These are phyloP conservation scores for Paramacrobiotus metropolitanus DNA, from an alignment of 1,140 invertebrate genomes.

Conservation along the genomic window DNA sequence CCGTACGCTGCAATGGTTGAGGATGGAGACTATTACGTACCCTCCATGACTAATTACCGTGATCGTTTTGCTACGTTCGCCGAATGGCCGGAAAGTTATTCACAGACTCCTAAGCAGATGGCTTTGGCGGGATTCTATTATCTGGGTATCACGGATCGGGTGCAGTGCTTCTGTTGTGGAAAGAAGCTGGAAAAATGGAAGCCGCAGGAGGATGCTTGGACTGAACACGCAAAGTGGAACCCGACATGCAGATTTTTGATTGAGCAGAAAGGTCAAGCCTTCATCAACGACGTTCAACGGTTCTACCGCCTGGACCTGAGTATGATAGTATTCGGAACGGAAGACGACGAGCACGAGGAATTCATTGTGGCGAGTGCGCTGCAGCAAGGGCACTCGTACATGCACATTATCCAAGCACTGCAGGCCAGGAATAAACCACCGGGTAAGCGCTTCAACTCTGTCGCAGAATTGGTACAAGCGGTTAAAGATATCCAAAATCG, in stretches of 20 bases:
- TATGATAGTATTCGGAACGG: no score
- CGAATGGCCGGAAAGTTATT: background rate
- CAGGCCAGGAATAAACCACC: no score
- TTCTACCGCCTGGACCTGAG: no score
- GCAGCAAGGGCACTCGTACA: no score
- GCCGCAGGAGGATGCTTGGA: slow-evolving; percentile 55
- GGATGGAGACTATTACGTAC: background rate
- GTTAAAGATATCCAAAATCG: background rate
- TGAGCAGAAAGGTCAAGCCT: slow-evolving; percentile 45
- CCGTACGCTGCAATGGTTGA: no score
- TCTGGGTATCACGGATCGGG: slow-evolving; percentile 40
- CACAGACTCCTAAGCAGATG: slow-evolving; percentile 10
- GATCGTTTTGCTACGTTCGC: background rate
- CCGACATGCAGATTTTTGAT: slow-evolving; percentile 45
- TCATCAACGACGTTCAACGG: no score
- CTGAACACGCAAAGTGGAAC: slow-evolving; percentile 63
- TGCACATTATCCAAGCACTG: no score
- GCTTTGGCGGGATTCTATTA: slow-evolving; percentile 18
- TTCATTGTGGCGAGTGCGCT: no score
- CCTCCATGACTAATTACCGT: background rate
- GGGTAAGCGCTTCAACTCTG: background rate
- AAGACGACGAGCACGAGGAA: no score
- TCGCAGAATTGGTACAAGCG: background rate
- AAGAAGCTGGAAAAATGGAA: slow-evolving; percentile 67
- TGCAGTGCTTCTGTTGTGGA: slow-evolving; percentile 59